These are phyloP conservation scores for Ganaspis brasiliensis DNA, from an alignment of 2,888 invertebrate genomes.

Conservation along the genomic window DNA sequence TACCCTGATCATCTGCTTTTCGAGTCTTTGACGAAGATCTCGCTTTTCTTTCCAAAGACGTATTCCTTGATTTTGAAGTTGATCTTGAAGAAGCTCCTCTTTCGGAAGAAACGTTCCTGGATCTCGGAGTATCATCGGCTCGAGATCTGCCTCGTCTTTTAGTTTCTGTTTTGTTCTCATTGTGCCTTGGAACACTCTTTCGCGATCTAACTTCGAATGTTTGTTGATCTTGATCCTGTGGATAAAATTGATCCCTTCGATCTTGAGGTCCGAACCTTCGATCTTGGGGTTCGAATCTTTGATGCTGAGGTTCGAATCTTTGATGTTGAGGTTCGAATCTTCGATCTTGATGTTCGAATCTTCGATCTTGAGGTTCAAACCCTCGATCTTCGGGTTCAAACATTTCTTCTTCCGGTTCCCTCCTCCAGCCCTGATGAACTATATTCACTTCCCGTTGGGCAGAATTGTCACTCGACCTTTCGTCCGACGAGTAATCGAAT, in stretches of 20 bases:
- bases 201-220: too few relatives aligned
- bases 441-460: neutral
- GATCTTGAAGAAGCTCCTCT: slow-evolving; percentile 43
- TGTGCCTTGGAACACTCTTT: too few relatives aligned
- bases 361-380: neutral
- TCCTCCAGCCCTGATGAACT: neutral
- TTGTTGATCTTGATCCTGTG: slow-evolving; percentile 46
- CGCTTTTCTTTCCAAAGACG: slow-evolving; percentile 55
- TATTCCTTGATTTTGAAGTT: slow-evolving; percentile 48
- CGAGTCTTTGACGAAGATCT: slow-evolving; percentile 71
- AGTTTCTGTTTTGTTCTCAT: too few relatives aligned
- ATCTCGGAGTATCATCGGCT: slow-evolving; percentile 56
- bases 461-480: neutral
- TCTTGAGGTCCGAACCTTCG: too few relatives aligned
- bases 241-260: too few relatives aligned
- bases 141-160: slow-evolving; percentile 58
- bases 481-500: slow-evolving; percentile 22
- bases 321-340: slow-evolving; percentile 41
- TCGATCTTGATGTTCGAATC: slow-evolving; percentile 3
- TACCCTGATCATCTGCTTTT: slow-evolving; percentile 61
- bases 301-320: slow-evolving; percentile 38
- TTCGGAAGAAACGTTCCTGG: slow-evolving; percentile 61
- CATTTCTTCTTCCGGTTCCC: neutral
- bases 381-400: slow-evolving; percentile 10
- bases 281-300: slow-evolving; percentile 43